These are phyloP conservation scores for Nesometra sesokonis DNA, from an alignment of 35 echinoderm and acorn worm species.

Conservation along the genomic window DNA sequence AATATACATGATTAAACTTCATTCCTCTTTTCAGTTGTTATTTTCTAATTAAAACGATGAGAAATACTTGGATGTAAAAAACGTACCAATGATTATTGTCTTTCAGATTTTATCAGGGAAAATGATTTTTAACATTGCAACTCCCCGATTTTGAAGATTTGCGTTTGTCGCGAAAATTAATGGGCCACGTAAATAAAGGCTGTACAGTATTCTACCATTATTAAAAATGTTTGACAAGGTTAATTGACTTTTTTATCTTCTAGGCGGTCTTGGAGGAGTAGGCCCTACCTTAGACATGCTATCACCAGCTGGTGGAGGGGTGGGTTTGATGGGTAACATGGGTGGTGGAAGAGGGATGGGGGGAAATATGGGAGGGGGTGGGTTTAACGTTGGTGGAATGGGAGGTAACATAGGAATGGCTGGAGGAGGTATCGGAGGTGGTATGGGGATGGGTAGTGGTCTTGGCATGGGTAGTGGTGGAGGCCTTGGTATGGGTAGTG, in stretches of 20 bases:
- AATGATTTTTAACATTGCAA: no score
- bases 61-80: no score
- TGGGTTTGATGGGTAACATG: background rate
- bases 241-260: background rate
- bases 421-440: slow-evolving; percentile 30
- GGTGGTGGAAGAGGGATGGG: slow-evolving; percentile 20
- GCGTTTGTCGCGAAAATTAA: no score
- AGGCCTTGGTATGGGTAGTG: background rate
- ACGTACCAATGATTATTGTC: no score
- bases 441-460: background rate
- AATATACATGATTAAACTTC: no score
- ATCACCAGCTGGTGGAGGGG: slow-evolving; percentile 12
- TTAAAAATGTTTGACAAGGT: no score
- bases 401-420: slow-evolving; percentile 13
- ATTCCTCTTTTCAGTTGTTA: no score
- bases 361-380: slow-evolving; percentile 18
- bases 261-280: slow-evolving; percentile 57
- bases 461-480: background rate
- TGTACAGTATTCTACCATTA: no score
- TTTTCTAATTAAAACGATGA: no score
- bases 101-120: no score
- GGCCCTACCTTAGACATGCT: slow-evolving; percentile 65
- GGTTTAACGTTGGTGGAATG: background rate
- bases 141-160: no score
- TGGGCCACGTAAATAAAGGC: no score